These are phyloP conservation scores for Plagiodera versicolora DNA, from an alignment of 2,888 invertebrate species.

Conservation along the genomic window DNA sequence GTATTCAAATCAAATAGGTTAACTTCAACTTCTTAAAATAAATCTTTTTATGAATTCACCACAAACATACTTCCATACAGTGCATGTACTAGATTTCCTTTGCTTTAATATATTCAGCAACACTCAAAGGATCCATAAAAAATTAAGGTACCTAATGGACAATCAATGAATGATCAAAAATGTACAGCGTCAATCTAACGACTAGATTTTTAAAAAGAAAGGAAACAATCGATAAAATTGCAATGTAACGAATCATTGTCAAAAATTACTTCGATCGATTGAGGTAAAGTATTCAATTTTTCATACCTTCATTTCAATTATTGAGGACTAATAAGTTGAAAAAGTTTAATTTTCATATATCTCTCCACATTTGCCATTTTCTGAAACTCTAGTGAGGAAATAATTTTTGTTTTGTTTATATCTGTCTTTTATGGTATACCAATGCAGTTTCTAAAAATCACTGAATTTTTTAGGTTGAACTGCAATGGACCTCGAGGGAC, in stretches of 20 bases:
- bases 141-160: not conserved
- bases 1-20: too few relatives aligned
- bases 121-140: not conserved
- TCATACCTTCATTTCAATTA: not conserved
- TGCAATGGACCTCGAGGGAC: slow-evolving; percentile 14
- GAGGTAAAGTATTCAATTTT: slow-evolving; percentile 8
- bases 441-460: not conserved
- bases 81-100: not conserved
- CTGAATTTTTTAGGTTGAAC: slow-evolving; percentile 14
- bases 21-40: too few relatives aligned
- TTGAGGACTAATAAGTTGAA: not conserved
- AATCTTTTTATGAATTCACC: not conserved
- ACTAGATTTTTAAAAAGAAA: not conserved
- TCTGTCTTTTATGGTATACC: not conserved
- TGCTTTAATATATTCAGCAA: too few relatives aligned
- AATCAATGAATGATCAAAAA: not conserved
- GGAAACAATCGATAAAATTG: not conserved
- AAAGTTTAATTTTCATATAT: not conserved
- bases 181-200: not conserved
- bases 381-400: not conserved
- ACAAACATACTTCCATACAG: not conserved
- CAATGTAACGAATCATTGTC: not conserved
- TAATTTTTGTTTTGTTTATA: not conserved
- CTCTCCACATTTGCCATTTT: not conserved
- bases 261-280: not conserved